Percentiles rank a stretch among this genome's conserved stretches.
Evolutionary conservation across 2,888 invertebrate species (phyloP).

Genomic region (Diaprepes abbreviatus): DNA sequence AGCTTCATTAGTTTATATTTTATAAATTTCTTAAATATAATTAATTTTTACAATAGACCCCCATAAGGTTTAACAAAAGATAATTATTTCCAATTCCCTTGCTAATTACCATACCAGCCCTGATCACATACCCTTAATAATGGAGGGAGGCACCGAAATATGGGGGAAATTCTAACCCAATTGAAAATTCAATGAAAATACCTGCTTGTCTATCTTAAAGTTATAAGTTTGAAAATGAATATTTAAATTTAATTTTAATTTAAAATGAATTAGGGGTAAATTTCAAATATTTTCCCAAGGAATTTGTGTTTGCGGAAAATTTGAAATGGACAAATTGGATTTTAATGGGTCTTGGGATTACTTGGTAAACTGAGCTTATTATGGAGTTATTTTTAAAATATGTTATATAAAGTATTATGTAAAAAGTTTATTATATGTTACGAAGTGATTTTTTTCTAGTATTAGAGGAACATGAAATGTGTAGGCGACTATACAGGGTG

Average conservation of each 20-base stretch:
- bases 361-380: not conserved
- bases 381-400: too few species aligned
- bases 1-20: too few species aligned
- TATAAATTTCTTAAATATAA: too few species aligned
- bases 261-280: not conserved
- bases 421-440: too few species aligned
- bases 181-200: conserved; percentile 33
- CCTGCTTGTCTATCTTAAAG: conserved; percentile 6
- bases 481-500: too few species aligned
- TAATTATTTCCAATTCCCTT: not conserved
- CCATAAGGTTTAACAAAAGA: too few species aligned
- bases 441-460: too few species aligned
- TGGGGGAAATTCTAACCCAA: conserved; percentile 23
- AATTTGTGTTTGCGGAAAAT: conserved; percentile 10
- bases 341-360: not conserved
- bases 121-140: not conserved
- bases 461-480: too few species aligned
- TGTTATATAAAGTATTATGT: too few species aligned
- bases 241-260: conserved; percentile 24
- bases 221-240: conserved; percentile 10
- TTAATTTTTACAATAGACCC: too few species aligned
- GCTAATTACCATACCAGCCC: not conserved
- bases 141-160: conserved; percentile 2
- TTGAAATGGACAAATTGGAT: conserved; percentile 2
- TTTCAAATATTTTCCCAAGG: not conserved